Evolutionary conservation across 2,113 vertebrate genomes (phyloP), one percentile per base, ranked within the genome.

Genomic region (Sphaerodactylus townsendi): DNA sequence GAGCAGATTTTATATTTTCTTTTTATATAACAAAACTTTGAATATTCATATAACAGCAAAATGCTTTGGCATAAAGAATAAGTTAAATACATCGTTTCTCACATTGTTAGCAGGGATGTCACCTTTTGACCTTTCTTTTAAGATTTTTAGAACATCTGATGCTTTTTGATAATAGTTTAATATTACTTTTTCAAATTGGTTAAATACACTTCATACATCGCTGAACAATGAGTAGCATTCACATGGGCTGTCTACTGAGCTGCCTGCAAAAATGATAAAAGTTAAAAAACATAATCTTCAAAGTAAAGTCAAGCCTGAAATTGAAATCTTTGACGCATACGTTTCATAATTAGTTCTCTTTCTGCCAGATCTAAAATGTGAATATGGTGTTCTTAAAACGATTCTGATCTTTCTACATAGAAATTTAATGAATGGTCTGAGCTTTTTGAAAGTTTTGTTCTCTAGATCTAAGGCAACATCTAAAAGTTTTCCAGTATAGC

Each of bases 251-350:
- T 94, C 95, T 93, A 93, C 89, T 96, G 95, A 96, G 93, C 92
- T 95, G 95, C 92, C 94, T 94, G 92, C 89, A 94, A 94, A 94
- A 95, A 96, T 95, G 95, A 96, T 95, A n/a, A 96, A 95, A 96
- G 94, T 94, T 94, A 95, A 96, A 96, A 85, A 96, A 96, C n/a
- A 96, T 96, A 96, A 95, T 96, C 94, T 96, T 91, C 92, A 94
- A 96, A 95, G 95, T 95, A 97, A 96, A 97, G 94, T 96, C 96
- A 97, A 96, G 95, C 96, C 96, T 97, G 97, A 97, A 97, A 97
- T 96, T 97, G 96, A 96, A 96, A 96, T 97, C 96, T 96, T 96
- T 96, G 96, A 97, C 94, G 95, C 97, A 97, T 96, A 95, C 93
- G 95, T 96, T 95, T 96, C 87, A 93, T 96, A 97, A 97, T 97